Base-by-base conservation (phyloP, 2,113 vertebrate species). In the Hippoglossus stenolepis region DNA sequence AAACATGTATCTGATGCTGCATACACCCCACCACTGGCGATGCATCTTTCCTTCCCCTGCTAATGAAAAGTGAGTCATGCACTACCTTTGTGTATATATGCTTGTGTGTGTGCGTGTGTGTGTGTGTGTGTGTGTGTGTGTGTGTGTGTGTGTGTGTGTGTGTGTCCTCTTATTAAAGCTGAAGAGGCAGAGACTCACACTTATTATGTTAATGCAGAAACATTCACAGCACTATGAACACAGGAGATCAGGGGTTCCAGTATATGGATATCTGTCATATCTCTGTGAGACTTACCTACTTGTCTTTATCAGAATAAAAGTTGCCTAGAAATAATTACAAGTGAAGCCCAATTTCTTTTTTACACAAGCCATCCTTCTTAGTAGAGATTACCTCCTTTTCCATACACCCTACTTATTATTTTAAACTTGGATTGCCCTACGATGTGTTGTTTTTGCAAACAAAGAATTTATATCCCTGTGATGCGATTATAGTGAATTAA, bases 141-240 rank as follows among this genome's bases (percentile, higher is more conserved):
- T 68, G 62, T 67, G 45, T 66, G 26, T 71, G 53, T 21, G 40
- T 68, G 62, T 67, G 45, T 66, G 23, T 47, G 43, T 47, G 14
- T 54, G 23, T 47, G 0, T 61, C 21, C 12, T 58, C 9, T 57
- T 57, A 70, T 75, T 26, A 49, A 11, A 28, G 17, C 38, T 77
- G 17, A 49, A 31, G 24, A 62, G 24, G 45, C n/a, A 28, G 10
- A 60, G 21, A 69, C 43, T 28, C 57, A 43, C 28, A 54, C n/a
- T 80, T 57, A 28, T 65, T 80, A 62, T 26, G 26, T 75, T 63
- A 79, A 63, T 73, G 35, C 75, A 73, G 40, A 65, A 74, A 57
- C 23, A 2, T 35, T 31, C 40, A 56, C 38, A 64, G 49, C 28
- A 26, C 58, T 54, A 61, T 15, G 43, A 8, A 72, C 59, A 70